A percentile compares a stretch with the other conserved stretches of the same genome.
Conservation (phyloP, 2,888 invertebrate genomes). For the Cheilosia grossa region DNA sequence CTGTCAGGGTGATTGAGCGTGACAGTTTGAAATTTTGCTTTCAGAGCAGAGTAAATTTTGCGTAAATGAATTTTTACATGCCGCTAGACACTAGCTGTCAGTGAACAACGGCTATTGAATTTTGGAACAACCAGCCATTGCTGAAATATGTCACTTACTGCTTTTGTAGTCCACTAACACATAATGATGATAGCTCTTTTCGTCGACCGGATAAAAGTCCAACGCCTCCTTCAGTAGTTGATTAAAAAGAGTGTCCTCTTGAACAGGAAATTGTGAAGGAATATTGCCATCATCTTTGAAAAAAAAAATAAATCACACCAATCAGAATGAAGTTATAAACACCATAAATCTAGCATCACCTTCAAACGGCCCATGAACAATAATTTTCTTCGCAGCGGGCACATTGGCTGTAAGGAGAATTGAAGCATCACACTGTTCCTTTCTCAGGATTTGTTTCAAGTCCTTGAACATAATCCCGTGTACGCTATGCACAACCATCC, state of each 20-base stretch:
- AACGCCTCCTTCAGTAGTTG: slow-evolving; percentile 97
- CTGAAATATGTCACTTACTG: slow-evolving; percentile 86
- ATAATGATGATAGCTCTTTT: slow-evolving; percentile 93
- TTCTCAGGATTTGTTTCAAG: slow-evolving; percentile 98
- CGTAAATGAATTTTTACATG: too few species aligned
- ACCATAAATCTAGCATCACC: slow-evolving; percentile 48
- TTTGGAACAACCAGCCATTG: too few species aligned
- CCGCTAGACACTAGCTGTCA: too few species aligned
- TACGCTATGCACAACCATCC: slow-evolving; percentile 99
- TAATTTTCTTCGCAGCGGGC: slow-evolving; percentile 99
- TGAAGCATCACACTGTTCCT: slow-evolving; percentile 99
- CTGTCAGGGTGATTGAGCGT: too few species aligned
- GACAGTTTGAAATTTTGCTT: too few species aligned
- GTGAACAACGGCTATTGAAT: too few species aligned
- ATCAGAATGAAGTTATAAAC: not conserved
- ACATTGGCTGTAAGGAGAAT: slow-evolving; percentile 99
- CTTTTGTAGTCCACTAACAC: slow-evolving; percentile 99
- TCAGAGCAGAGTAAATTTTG: too few species aligned
- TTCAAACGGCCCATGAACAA: slow-evolving; percentile 93
- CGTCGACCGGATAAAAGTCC: slow-evolving; percentile 98
- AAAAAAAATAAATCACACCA: not conserved
- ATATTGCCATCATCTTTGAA: slow-evolving; percentile 92
- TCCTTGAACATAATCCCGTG: slow-evolving; percentile 99
- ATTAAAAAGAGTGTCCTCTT: slow-evolving; percentile 98
- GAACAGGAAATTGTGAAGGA: slow-evolving; percentile 99